These are phyloP conservation scores for Tretioscincus oriximinensis DNA, from an alignment of 2,113 vertebrate species.

Conservation along the genomic window DNA sequence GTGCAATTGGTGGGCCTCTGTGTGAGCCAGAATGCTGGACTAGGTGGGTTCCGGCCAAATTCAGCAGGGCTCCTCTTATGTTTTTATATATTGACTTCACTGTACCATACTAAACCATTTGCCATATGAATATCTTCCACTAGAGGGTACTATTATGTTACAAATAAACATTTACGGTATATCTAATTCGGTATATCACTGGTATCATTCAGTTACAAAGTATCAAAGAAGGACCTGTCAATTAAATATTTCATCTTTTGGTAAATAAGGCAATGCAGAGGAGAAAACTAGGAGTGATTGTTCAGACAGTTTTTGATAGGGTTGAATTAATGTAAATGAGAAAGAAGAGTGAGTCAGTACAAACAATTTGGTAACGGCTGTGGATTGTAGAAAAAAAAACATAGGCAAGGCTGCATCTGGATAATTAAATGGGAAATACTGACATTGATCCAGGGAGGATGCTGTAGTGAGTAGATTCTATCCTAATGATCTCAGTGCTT, in stretches of 20 bases:
- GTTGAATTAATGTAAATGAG: not conserved
- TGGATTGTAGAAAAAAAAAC: not conserved
- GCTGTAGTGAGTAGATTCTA: no score
- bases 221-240: not conserved
- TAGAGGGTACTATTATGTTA: conserved; percentile 18
- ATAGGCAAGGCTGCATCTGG: no score
- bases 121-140: not conserved
- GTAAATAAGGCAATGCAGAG: not conserved
- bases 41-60: no score
- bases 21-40: no score
- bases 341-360: not conserved
- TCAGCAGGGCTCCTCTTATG: no score
- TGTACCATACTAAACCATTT: not conserved
- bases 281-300: no score
- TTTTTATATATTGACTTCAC: not conserved
- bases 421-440: no score
- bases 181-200: no score
- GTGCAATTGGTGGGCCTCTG: no score
- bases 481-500: no score
- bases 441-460: no score
- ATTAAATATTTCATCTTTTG: not conserved
- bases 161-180: not conserved
- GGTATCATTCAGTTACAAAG: not conserved
- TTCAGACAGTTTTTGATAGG: no score
- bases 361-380: not conserved